These are phyloP conservation scores for Oegoconia quadripuncta DNA, from an alignment of 2,888 invertebrate species.

Conservation along the genomic window DNA sequence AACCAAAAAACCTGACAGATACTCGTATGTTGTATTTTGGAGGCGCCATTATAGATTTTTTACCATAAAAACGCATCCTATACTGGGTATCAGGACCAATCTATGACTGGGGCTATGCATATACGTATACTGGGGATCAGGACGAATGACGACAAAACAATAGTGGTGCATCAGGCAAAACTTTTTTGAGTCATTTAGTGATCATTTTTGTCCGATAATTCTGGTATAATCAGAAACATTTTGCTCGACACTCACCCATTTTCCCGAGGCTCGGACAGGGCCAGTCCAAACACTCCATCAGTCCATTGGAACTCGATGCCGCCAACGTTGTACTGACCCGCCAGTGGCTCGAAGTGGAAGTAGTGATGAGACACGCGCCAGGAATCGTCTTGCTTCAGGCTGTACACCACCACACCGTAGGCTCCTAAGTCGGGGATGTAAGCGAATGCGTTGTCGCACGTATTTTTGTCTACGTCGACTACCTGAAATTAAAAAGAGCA, in stretches of 20 bases:
- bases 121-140: too few relatives aligned
- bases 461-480: conserved; percentile 83
- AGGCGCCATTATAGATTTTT: too few relatives aligned
- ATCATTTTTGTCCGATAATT: too few relatives aligned
- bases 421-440: conserved; percentile 88
- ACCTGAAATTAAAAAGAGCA: conserved; percentile 77
- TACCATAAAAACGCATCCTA: too few relatives aligned
- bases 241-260: conserved; percentile 65
- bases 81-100: too few relatives aligned
- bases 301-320: conserved; percentile 93
- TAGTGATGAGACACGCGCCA: conserved; percentile 90
- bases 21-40: too few relatives aligned
- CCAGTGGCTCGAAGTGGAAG: conserved; percentile 90
- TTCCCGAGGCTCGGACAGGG: conserved; percentile 80
- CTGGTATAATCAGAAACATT: not conserved
- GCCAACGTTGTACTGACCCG: conserved; percentile 86
- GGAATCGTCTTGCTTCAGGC: conserved; percentile 84
- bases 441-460: conserved; percentile 86
- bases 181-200: too few relatives aligned
- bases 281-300: conserved; percentile 88
- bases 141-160: too few relatives aligned
- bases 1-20: too few relatives aligned
- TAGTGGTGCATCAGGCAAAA: not conserved
- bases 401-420: conserved; percentile 88
- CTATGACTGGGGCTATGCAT: too few relatives aligned